These are phyloP conservation scores for Setipinna tenuifilis DNA, from an alignment of 2,797 vertebrate genomes.

Conservation along the genomic window DNA sequence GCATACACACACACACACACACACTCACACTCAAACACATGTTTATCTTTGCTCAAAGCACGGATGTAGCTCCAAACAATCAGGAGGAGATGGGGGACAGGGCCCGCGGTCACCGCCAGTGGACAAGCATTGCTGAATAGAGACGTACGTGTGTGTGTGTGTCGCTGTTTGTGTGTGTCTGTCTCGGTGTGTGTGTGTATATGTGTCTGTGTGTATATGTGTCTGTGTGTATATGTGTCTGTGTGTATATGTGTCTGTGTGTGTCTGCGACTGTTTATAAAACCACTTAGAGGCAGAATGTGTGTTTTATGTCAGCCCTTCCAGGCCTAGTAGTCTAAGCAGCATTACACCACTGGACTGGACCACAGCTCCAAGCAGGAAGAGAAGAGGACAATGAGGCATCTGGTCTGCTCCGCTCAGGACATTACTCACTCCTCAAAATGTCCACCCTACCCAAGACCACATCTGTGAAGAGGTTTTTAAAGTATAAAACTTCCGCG, in stretches of 20 bases:
- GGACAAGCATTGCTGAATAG: not conserved
- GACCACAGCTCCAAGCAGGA: not conserved
- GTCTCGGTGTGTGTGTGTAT: too few relatives aligned
- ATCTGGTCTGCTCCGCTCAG: not conserved
- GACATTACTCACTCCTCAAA: not conserved
- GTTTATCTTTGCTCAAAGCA: not conserved
- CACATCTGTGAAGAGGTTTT: not conserved
- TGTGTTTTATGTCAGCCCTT: not conserved
- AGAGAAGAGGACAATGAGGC: not conserved
- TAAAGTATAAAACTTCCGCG: not conserved
- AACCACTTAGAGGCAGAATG: not conserved
- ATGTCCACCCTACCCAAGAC: not conserved
- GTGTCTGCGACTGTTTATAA: not conserved
- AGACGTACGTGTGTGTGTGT: not conserved
- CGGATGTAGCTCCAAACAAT: not conserved
- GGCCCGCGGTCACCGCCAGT: too few relatives aligned
- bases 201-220: too few relatives aligned
- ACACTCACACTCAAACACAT: slow-evolving; percentile 17
- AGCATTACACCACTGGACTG: not conserved
- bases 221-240: too few relatives aligned
- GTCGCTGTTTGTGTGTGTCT: too few relatives aligned
- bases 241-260: too few relatives aligned
- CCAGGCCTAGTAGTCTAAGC: not conserved
- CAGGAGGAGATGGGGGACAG: not conserved
- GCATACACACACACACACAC: too few relatives aligned